Evolutionary conservation across 2,888 invertebrate genomes (phyloP), one percentile per base, ranked within the genome.

Genomic region (Hirtodrosophila alboralis): DNA sequence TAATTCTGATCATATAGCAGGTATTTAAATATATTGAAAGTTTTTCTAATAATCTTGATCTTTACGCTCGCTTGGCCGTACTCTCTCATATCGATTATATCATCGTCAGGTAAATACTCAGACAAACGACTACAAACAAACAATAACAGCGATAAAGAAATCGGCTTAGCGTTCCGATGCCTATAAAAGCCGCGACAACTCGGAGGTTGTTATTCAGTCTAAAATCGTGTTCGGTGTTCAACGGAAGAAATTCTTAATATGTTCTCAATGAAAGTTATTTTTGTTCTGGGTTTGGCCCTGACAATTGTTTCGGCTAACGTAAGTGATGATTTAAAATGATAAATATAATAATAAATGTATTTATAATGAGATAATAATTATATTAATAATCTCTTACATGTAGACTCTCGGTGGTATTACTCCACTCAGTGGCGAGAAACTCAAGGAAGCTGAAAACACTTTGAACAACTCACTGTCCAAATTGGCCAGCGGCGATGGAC

Each of bases 401-500:
- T n/a, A n/a, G n/a, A 0, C 23, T 6, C 4, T 8, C 1, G 79
- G 83, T 44, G 78, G 67, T 0, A 4, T 45, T 0, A 36, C 7
- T 1, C 4, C 16, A 0, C 54, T 79, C 4, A 49, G 26, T 31
- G 71, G 73, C 10, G 48, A 57, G 0, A 57, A 45, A 0, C 28
- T 76, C 0, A 33, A 62, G 9, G 16, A 58, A 4, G 76, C 76
- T 4, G 54, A 58, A 30, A 16, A 21, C 1, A 16, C 30, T 5
- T 27, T 76, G 5, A 44, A 14, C 1, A 41, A 0, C 0, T 59
- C 78, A 0, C 38, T 77, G 7, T 3, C 14, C 4, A 59, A 53
- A 43, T 36, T 77, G 27, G 63, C 73, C 4, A 36, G 37, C 9
- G 73, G 69, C 1, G 74, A 66, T 47, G 77, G 77, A 7, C 81